These are phyloP conservation scores for Phainopepla nitens DNA, from an alignment of 2,113 vertebrate species.

Conservation along the genomic window DNA sequence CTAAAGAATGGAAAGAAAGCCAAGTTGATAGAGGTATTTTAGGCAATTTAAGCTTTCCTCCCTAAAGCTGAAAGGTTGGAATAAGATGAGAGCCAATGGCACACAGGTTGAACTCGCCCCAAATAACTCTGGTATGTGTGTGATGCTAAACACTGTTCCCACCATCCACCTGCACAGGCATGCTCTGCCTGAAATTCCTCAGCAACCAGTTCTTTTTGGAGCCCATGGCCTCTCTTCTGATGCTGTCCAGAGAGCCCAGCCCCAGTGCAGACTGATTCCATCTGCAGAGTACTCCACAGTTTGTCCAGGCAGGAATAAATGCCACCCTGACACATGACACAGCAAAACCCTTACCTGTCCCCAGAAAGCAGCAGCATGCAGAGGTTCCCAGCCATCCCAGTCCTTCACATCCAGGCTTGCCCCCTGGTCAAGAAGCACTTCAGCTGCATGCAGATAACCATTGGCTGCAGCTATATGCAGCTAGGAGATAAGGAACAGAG, in stretches of 20 bases:
- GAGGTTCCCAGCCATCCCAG: constrained; percentile 92
- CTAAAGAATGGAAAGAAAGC: constrained; percentile 66
- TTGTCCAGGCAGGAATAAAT: neutral
- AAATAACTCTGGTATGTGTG: neutral
- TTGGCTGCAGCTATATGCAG: constrained; percentile 92
- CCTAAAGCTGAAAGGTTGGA: neutral
- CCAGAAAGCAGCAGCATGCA: constrained; percentile 97
- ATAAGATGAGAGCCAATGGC: neutral
- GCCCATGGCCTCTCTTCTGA: neutral
- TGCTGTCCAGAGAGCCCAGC: neutral
- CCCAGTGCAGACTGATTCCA: neutral
- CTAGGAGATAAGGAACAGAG: constrained; percentile 67
- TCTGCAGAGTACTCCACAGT: neutral
- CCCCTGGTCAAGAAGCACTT: constrained; percentile 90
- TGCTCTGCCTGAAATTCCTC: neutral
- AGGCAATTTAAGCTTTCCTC: neutral
- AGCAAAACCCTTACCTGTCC: constrained; percentile 82
- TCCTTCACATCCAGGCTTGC: constrained; percentile 87
- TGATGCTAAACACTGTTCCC: neutral
- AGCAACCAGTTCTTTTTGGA: neutral
- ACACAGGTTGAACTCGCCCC: fast-evolving
- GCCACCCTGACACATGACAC: neutral
- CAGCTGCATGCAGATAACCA: constrained; percentile 90
- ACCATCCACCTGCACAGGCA: neutral
- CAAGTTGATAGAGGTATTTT: neutral